Conservation (phyloP, 2,797 vertebrate genomes). For the Danio choprae region DNA sequence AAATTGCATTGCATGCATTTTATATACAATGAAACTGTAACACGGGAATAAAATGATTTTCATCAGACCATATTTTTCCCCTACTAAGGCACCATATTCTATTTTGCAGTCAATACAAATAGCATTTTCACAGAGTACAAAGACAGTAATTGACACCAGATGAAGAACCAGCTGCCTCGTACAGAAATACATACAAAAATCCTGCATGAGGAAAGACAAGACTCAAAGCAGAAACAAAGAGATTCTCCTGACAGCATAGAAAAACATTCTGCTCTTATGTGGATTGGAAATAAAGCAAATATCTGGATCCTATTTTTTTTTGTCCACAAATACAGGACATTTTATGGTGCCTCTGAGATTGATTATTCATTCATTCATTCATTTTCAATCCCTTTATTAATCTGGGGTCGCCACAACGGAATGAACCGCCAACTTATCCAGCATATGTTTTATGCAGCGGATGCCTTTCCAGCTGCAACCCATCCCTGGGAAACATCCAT, state of each 20-base stretch:
- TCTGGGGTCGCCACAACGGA: no score
- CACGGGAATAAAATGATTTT: not conserved
- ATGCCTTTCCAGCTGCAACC: no score
- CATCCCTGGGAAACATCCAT: no score
- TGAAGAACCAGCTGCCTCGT: slow-evolving; percentile 13
- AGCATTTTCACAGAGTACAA: slow-evolving; percentile 23
- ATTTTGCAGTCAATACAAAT: slow-evolving; percentile 41
- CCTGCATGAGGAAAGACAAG: not conserved
- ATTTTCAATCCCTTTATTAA: no score
- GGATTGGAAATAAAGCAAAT: no score
- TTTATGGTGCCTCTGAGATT: no score
- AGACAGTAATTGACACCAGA: slow-evolving; percentile 42
- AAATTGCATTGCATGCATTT: not conserved
- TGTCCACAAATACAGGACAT: not conserved
- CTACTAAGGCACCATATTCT: slow-evolving; percentile 23
- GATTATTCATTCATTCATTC: no score
- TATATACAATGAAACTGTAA: not conserved
- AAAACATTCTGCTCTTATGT: no score
- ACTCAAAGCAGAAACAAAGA: not conserved
- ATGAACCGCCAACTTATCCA: no score
- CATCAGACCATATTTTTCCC: not conserved
- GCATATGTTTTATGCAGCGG: no score
- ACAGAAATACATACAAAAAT: slow-evolving; percentile 21
- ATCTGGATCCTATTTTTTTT: slow-evolving; percentile 3
- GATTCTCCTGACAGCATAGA: not conserved